Percentiles rank a stretch among this genome's conserved stretches.
phyloP scores from a whole-genome alignment of 2,797 vertebrate genomes.

The Oreortyx pictus region DNA sequence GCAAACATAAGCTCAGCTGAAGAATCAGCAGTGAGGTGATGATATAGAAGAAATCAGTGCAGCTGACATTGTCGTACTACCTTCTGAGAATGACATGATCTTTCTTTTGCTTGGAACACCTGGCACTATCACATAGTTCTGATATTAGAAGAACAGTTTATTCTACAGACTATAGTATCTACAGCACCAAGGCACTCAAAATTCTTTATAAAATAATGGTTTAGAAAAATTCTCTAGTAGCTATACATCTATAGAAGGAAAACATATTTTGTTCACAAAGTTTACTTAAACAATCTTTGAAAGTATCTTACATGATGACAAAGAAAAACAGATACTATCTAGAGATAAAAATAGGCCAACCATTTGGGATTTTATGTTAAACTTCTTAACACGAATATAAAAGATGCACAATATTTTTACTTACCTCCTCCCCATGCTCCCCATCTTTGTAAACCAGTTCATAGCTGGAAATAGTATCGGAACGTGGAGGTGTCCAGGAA shows the following conservation, averaged over 20 bases:
- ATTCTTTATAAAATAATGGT: not conserved
- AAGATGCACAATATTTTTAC: not conserved
- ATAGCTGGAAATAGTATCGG: slow-evolving; percentile 94
- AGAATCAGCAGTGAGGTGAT: not conserved
- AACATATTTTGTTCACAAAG: not conserved
- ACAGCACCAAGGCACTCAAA: not conserved
- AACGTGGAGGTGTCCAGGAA: slow-evolving; percentile 94
- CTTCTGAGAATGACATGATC: not conserved
- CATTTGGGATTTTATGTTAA: not conserved
- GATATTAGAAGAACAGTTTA: not conserved
- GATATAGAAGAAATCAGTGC: not conserved
- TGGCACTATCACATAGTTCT: not conserved
- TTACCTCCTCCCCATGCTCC: slow-evolving; percentile 95
- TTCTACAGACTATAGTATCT: not conserved
- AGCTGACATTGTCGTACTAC: not conserved
- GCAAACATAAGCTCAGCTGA: not conserved
- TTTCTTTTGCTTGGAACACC: not conserved
- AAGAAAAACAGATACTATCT: not conserved
- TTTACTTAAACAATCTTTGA: not conserved
- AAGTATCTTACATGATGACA: not conserved
- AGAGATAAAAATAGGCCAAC: not conserved
- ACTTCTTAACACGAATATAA: not conserved
- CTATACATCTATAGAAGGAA: not conserved
- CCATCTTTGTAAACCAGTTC: slow-evolving; percentile 96
- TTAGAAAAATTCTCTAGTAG: not conserved